Evolutionary conservation across 1,140 invertebrate species (phyloP), one percentile per base, ranked within the genome.

Genomic region (Belonocnema kinseyi): DNA sequence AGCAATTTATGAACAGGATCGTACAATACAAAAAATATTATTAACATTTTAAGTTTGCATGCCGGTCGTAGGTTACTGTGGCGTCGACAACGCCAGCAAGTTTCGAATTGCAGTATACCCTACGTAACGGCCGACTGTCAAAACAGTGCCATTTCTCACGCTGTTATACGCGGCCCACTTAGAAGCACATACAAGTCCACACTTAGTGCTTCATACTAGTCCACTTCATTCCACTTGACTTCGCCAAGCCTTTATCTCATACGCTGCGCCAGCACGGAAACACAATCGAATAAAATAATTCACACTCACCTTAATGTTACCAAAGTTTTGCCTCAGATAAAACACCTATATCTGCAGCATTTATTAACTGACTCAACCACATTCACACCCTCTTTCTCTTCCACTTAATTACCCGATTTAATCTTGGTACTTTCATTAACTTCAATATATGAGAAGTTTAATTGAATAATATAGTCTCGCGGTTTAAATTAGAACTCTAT

Each of bases 71-170:
- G 40, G 58, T 66, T 66, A 40, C 58, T 40, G 58, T 46, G 33
- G 58, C 58, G 58, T 66, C 58, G 58, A 40, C 58, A 61, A 61
- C 53, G 71, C 61, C 72, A 21, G 74, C 16, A 72, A 74, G 61
- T 71, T 72, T 73, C 19, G 73, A 74, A 81, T 50, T 77, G 52
- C 71, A 75, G 61, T 75, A 52, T 77, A 73, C 77, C 50, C 56
- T 77, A 73, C 77, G 51, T 72, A 83, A 84, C 77, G 77, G 80
- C 75, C 73, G 81, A 85, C 85, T 89, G 88, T 90, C 88, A 89
- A 89, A 89, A 90, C 87, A 90, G 82, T 82, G 82, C 83, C 85
- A 85, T 90, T 88, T 85, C 85, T 89, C 88, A 90, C 77, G 77
- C 73, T 79, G 83, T 89, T 89, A 88, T 87, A 77, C 82, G 80